These are phyloP conservation scores for Caradrina clavipalpis DNA, from an alignment of 2,888 invertebrate genomes.

Conservation along the genomic window DNA sequence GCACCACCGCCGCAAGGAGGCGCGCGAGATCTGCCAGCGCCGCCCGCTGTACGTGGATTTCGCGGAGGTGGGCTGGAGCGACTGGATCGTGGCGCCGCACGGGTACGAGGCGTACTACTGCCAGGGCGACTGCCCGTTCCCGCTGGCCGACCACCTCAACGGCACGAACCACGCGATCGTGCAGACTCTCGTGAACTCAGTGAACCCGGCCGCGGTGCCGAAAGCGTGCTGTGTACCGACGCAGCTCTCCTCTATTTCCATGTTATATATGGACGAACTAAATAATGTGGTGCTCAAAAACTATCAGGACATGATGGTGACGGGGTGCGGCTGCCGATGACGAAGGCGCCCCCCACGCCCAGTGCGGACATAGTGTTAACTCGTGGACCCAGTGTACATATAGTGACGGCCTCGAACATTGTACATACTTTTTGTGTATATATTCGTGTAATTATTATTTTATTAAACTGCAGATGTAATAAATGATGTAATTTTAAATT, in stretches of 20 bases:
- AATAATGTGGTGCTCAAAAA: slow-evolving; percentile 99
- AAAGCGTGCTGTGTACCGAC: slow-evolving; percentile 99
- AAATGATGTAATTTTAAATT: slow-evolving; percentile 85
- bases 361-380: slow-evolving; percentile 86
- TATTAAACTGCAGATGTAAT: slow-evolving; percentile 89
- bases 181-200: slow-evolving; percentile 98
- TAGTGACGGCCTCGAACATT: slow-evolving; percentile 88
- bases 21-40: slow-evolving; percentile 95
- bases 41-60: slow-evolving; percentile 98
- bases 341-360: slow-evolving; percentile 80
- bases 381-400: slow-evolving; percentile 90
- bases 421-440: slow-evolving; percentile 89
- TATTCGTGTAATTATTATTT: slow-evolving; percentile 90
- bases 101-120: slow-evolving; percentile 99
- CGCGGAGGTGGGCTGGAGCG: slow-evolving; percentile 98
- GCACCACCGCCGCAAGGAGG: slow-evolving; percentile 93
- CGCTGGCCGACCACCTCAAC: slow-evolving; percentile 97
- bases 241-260: slow-evolving; percentile 97
- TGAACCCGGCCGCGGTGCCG: slow-evolving; percentile 97
- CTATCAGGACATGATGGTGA: slow-evolving; percentile 99
- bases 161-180: slow-evolving; percentile 99
- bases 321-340: slow-evolving; percentile 99
- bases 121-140: slow-evolving; percentile 98
- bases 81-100: slow-evolving; percentile 99
- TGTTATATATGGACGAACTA: slow-evolving; percentile 98